Percentiles rank a stretch among this genome's conserved stretches.
phyloP scores from a whole-genome alignment of 2,113 vertebrate genomes.

The Planiliza haematocheilus region DNA sequence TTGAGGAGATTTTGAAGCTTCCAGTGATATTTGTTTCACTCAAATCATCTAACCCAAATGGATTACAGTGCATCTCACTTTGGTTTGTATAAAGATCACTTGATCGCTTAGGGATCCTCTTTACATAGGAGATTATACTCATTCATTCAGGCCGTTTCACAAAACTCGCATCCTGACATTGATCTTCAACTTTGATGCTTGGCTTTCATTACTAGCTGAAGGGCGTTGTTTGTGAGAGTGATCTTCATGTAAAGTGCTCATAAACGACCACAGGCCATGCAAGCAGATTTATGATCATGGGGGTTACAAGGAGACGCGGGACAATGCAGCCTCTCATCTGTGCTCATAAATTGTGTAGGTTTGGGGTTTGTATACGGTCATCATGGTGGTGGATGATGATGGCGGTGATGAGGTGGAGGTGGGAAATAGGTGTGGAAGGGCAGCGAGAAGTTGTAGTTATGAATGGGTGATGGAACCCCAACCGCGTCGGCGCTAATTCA shows the following conservation, averaged over 20 bases:
- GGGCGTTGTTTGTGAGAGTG: constrained; percentile 77
- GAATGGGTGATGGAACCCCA: constrained; percentile 24
- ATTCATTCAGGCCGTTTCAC: constrained; percentile 43
- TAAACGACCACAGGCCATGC: constrained; percentile 71
- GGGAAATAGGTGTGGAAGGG: constrained; percentile 13
- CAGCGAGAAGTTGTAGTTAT: constrained; percentile 27
- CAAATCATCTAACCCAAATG: background rate
- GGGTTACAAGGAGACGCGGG: constrained; percentile 70
- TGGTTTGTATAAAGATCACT: constrained; percentile 1
- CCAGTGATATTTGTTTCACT: background rate
- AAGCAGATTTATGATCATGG: constrained; percentile 72
- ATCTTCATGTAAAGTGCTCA: constrained; percentile 80
- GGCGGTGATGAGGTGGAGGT: constrained; percentile 29
- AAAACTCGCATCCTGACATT: constrained; percentile 57
- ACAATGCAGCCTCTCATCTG: constrained; percentile 65
- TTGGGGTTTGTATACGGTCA: constrained; percentile 40
- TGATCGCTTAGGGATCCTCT: constrained; percentile 21
- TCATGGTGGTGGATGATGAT: constrained; percentile 29
- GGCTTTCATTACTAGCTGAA: constrained; percentile 76
- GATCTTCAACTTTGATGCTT: constrained; percentile 71
- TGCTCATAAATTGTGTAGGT: constrained; percentile 39
- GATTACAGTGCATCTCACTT: background rate
- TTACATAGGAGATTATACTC: constrained; percentile 34
- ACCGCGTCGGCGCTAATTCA: constrained; percentile 23
- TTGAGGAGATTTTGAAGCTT: background rate